Evolutionary conservation across 2,797 vertebrate genomes (phyloP).

Genomic region (Hypotaenidia philippensis): DNA sequence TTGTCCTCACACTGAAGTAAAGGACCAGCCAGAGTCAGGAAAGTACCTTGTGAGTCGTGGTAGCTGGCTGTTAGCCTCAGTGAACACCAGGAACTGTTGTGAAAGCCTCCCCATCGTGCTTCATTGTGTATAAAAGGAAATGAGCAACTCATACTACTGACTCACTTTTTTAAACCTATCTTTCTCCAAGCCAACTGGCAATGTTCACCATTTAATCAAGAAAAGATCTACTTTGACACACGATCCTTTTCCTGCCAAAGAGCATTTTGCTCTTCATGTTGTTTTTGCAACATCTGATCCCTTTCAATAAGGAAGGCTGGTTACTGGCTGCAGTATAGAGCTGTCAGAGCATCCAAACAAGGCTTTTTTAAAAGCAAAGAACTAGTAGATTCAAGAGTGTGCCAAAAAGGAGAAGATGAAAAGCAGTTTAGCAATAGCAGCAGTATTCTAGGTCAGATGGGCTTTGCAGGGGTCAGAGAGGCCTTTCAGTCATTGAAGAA

Average conservation of each 20-base stretch:
- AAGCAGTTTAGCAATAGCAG: neutral
- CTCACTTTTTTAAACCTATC: neutral
- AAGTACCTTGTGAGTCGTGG: neutral
- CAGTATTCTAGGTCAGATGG: neutral
- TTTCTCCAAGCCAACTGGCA: neutral
- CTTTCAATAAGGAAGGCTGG: neutral
- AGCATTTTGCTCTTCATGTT: neutral
- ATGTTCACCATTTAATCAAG: neutral
- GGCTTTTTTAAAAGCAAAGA: neutral
- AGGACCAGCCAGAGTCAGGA: neutral
- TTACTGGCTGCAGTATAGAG: neutral
- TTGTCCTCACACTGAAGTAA: neutral
- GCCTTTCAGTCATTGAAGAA: neutral
- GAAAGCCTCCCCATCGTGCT: neutral
- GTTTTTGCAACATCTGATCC: neutral
- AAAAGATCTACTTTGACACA: neutral
- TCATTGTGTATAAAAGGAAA: neutral
- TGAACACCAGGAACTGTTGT: neutral
- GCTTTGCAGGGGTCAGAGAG: conserved; percentile 12
- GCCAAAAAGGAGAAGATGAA: conserved; percentile 6
- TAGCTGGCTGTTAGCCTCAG: neutral
- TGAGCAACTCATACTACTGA: neutral
- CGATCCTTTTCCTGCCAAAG: neutral
- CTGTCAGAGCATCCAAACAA: neutral
- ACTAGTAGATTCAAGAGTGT: neutral